Base-by-base conservation (phyloP, 2,888 invertebrate species). In the Idaea straminata region DNA sequence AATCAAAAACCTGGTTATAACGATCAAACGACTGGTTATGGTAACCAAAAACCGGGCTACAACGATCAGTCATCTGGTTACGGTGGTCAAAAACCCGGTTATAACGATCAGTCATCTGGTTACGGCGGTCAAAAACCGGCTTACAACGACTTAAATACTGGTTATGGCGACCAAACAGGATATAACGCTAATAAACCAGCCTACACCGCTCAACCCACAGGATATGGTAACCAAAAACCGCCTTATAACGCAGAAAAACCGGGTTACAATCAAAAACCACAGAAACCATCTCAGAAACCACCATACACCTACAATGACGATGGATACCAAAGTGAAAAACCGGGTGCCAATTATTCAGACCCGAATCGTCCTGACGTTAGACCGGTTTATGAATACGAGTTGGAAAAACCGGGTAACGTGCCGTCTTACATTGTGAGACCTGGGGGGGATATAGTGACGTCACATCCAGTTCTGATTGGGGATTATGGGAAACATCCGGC, bases 331-430 rank as follows among this genome's bases (percentile, higher is more conserved):
- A 38, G 61, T 58, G 65, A 61, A 4, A 66, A 62, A 15, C 66
- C 71, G 0, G 72, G 72, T n/a, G 64, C 64, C 60, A 61, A 72
- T 62, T 66, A 68, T n/a, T 59, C 35, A 25, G 72, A 73, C 61
- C 68, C 70, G 7, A 63, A 69, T 38, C 66, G 70, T 3, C 83
- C 83, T 15, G 78, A 80, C 65, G 68, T 88, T 0, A 91, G 84
- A 68, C 92, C 92, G 3, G 92, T 92, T 0, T 92, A 92, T 61
- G 92, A 92, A 66, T 80, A 83, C 59, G 90, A 87, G 0, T n/a
- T 77, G 62, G 87, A 88, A 0, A 88, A 79, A 61, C 87, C 89
- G 0, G 69, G 62, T 0, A 80, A 87, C 63, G 87, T 74, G 0
- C 89, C 89, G 0, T 84, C 85, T 69, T 92, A 91, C 66, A 81